phyloP scores from a whole-genome alignment of 2,888 invertebrate species.

The Tiphia femorata region DNA sequence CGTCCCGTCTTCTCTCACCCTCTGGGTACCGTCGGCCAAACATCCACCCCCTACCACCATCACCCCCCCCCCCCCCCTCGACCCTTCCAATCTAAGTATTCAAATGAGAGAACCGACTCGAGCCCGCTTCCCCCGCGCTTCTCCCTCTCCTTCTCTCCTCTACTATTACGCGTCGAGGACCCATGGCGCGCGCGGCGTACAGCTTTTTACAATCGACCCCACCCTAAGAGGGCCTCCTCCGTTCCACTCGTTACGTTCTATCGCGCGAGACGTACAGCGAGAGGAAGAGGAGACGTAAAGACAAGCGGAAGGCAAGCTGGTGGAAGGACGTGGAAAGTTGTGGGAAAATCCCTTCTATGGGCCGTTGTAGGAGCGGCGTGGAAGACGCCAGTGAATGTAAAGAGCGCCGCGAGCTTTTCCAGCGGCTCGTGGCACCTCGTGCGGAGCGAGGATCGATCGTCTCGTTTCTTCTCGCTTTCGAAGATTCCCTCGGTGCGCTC shows the following conservation, averaged over 20 bases:
- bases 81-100: conserved; percentile 69
- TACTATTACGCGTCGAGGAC: too few relatives aligned
- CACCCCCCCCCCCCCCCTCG: conserved; percentile 37
- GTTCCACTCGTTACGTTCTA: conserved; percentile 32
- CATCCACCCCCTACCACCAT: conserved; percentile 2
- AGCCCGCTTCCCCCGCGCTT: conserved; percentile 29
- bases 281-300: neutral
- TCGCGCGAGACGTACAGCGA: neutral
- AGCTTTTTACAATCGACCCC: conserved; percentile 60
- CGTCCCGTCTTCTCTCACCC: conserved; percentile 14
- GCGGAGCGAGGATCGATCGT: too few relatives aligned
- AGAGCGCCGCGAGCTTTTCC: too few relatives aligned
- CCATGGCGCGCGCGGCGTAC: conserved; percentile 51
- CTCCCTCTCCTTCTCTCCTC: conserved; percentile 1
- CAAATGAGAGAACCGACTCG: conserved; percentile 65
- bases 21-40: conserved; percentile 3
- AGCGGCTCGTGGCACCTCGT: too few relatives aligned
- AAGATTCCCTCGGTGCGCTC: too few relatives aligned
- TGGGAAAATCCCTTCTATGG: too few relatives aligned
- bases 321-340: conserved; percentile 25
- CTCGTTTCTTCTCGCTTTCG: too few relatives aligned
- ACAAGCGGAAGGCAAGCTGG: conserved; percentile 2
- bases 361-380: too few relatives aligned
- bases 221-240: too few relatives aligned
- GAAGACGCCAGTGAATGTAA: too few relatives aligned